These are phyloP conservation scores for Cephalopterus ornatus DNA, from an alignment of 2,113 vertebrate species.

Conservation along the genomic window DNA sequence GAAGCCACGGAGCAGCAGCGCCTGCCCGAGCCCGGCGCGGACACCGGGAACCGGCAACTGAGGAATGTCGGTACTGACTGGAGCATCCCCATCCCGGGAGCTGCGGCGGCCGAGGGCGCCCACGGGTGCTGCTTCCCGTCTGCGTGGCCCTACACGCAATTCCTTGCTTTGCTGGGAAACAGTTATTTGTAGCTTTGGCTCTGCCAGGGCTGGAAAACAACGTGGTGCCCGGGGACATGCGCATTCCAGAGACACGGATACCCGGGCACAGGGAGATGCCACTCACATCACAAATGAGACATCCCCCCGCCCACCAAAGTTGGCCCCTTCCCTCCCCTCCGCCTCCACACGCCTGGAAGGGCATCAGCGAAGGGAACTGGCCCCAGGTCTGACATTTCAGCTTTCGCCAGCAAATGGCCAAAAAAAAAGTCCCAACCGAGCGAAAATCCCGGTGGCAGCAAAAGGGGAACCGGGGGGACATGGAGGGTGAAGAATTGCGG, in stretches of 20 bases:
- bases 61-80: neutral
- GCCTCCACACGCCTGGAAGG: neutral
- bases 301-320: fast-evolving
- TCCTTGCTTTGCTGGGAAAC: neutral
- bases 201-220: neutral
- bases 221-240: fast-evolving
- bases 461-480: neutral
- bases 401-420: neutral
- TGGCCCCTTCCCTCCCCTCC: neutral
- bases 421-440: neutral
- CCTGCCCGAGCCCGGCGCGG: neutral
- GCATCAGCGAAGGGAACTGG: neutral
- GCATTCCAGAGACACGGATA: neutral
- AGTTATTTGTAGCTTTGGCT: neutral
- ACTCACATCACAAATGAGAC: fast-evolving
- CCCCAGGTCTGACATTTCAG: slow-evolving; percentile 20
- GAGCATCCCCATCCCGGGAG: neutral
- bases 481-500: neutral
- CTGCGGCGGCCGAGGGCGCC: fast-evolving
- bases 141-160: neutral
- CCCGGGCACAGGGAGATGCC: neutral
- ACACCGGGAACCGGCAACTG: fast-evolving
- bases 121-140: neutral
- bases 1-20: neutral
- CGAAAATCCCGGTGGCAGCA: neutral